Evolutionary conservation across 2,888 invertebrate species (phyloP).

Genomic region (Plebejus melissa): DNA sequence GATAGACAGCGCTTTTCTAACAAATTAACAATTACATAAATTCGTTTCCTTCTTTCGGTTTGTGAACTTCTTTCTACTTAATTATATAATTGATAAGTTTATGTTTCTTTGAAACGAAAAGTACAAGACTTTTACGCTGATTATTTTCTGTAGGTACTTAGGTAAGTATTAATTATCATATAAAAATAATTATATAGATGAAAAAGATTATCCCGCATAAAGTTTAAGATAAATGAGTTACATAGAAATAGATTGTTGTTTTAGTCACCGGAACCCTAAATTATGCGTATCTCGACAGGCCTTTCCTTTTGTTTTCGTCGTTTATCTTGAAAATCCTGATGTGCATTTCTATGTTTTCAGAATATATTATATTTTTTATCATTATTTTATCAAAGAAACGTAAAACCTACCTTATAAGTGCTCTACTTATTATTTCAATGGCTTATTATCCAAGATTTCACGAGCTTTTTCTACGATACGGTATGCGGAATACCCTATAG

Average conservation of each 20-base stretch:
- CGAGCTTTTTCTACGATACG: background rate
- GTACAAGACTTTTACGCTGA: background rate
- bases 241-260: background rate
- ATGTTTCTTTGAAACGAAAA: background rate
- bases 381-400: background rate
- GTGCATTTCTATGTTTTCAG: background rate
- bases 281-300: background rate
- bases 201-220: background rate
- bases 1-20: constrained; percentile 13
- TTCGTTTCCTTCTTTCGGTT: constrained; percentile 4
- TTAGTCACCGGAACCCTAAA: background rate
- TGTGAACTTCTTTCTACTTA: background rate
- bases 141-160: background rate
- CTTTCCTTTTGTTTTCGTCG: background rate
- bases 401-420: background rate
- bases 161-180: too few species aligned
- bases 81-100: background rate
- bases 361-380: background rate
- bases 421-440: background rate
- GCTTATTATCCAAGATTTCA: background rate
- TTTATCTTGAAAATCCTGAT: background rate
- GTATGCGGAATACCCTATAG: too few species aligned
- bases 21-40: constrained; percentile 22
- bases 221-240: background rate
- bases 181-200: too few species aligned